A percentile compares a stretch with the other conserved stretches of the same genome.
Evolutionary conservation across 2,113 vertebrate species (phyloP).

Genomic region (Salvelinus namaycush): DNA sequence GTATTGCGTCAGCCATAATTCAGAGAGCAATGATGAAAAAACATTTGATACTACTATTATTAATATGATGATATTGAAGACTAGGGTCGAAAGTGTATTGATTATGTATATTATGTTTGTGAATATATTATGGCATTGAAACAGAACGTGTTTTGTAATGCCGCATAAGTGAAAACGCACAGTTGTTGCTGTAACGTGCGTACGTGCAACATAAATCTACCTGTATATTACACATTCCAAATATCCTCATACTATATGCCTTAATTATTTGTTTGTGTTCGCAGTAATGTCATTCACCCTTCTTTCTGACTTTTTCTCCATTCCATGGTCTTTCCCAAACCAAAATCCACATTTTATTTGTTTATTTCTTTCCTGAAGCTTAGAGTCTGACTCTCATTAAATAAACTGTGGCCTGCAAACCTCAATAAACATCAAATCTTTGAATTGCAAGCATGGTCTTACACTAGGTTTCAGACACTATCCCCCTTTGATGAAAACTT

Average conservation of each 20-base stretch:
- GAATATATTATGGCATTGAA: too few relatives aligned
- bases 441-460: slow-evolving; percentile 77
- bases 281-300: background rate
- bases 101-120: too few relatives aligned
- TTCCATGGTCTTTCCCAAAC: slow-evolving; percentile 39
- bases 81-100: too few relatives aligned
- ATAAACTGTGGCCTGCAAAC: slow-evolving; percentile 71
- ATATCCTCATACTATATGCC: background rate
- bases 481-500: slow-evolving; percentile 79
- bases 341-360: slow-evolving; percentile 17
- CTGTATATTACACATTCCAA: too few relatives aligned
- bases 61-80: too few relatives aligned
- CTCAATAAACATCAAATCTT: slow-evolving; percentile 78
- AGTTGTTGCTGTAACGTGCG: too few relatives aligned
- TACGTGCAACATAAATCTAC: too few relatives aligned
- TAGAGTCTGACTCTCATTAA: slow-evolving; percentile 71
- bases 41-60: background rate
- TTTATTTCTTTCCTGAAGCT: slow-evolving; percentile 48
- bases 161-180: too few relatives aligned
- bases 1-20: slow-evolving; percentile 55
- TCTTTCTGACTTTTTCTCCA: background rate
- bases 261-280: background rate
- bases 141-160: too few relatives aligned
- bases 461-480: slow-evolving; percentile 70
- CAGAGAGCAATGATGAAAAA: slow-evolving; percentile 30